phyloP scores from a whole-genome alignment of 2,113 vertebrate genomes.

The Notechis scutatus region DNA sequence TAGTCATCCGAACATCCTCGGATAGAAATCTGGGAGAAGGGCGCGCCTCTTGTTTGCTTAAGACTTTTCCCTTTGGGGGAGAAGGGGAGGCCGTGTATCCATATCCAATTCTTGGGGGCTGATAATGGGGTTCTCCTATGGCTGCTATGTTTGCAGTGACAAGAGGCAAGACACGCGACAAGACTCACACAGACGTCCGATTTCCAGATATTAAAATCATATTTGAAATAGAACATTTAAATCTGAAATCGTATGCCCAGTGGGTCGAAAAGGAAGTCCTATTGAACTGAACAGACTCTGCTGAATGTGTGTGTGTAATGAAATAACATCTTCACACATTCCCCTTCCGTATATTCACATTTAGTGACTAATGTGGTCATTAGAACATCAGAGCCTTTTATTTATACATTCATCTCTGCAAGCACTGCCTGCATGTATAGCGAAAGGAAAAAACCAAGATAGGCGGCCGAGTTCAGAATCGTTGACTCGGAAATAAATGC shows the following conservation, averaged over 20 bases:
- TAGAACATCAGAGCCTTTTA: not conserved
- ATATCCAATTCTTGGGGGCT: not conserved
- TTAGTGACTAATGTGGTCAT: not conserved
- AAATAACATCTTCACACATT: not conserved
- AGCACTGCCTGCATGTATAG: not conserved
- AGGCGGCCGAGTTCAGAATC: not conserved
- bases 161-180: not conserved
- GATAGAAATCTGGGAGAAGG: not conserved
- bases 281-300: not conserved
- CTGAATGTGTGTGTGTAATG: not conserved
- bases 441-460: not conserved
- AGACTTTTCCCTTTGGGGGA: not conserved
- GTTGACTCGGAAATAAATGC: not conserved
- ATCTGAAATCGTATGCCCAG: not conserved
- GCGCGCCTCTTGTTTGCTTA: constrained; percentile 20
- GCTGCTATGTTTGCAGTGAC: not conserved
- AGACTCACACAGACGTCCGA: not conserved
- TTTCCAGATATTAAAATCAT: not conserved
- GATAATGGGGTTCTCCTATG: not conserved
- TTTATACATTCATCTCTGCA: too few relatives aligned
- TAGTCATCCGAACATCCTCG: not conserved
- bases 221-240: not conserved
- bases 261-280: not conserved
- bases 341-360: not conserved
- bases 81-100: not conserved